Base-by-base conservation (phyloP, 1,140 invertebrate species). In the Caligus rogercresseyi region DNA sequence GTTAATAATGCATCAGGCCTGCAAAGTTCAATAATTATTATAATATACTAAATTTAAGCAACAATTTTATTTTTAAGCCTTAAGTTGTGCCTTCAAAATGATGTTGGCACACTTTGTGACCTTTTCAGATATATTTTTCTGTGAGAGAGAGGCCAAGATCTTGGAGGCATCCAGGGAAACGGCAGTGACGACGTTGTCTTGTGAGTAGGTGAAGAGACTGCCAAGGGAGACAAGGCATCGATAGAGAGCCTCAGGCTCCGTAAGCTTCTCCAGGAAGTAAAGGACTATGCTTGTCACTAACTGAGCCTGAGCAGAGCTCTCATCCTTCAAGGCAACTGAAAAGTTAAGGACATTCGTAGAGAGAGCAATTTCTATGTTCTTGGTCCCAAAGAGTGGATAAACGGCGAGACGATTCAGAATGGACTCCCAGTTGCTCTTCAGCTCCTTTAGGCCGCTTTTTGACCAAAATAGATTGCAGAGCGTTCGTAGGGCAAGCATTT, bases 401-500 rank as follows among this genome's bases (percentile, higher is more conserved):
- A n/a, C 7, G n/a, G 7, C n/a, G 7, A 43, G 7, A 43, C 31
- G 31, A 11, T 7, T 43, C 7, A 43, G 7, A 43, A 68, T 31
- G 16, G 16, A 14, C 19, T 68, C 64, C 24, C 68, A 25, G n/a
- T 59, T 26, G n/a, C 25, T 20, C 16, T 54, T 23, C 0, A 67
- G 31, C 14, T 70, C 52, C 15, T 67, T 64, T 51, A 67, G 65
- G 1, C 74, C 72, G 7, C 56, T 54, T 21, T 65, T 52, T 21
- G 70, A 65, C 23, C 65, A 64, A 65, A 89, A 83, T 66, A 86
- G 79, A 74, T 93, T 92, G 57, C 82, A 80, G 0, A 91, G 61
- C 26, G 82, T 79, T 3, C 88, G 77, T 62, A 89, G 77, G 1
- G 81, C 74, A 31, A 92, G 75, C 76, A 91, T 81, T 69, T 85